Conservation (phyloP, 2,113 vertebrate species). For the Mirza zaza region DNA sequence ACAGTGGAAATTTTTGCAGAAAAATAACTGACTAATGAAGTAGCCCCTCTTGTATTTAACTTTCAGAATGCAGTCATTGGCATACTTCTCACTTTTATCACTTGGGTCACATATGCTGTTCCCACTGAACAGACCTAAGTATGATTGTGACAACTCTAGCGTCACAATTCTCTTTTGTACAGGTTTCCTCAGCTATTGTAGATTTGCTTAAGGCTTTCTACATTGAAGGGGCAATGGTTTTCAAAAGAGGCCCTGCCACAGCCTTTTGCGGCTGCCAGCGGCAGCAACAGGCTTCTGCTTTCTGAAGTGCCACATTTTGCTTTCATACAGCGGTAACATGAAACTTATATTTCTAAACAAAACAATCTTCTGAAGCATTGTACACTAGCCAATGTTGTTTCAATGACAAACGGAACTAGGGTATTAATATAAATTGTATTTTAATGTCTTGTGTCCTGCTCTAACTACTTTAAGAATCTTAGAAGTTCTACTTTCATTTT, state of each 20-base stretch:
- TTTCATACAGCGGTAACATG: background rate
- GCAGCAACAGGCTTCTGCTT: background rate
- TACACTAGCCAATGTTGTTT: background rate
- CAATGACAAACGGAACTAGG: constrained; percentile 35
- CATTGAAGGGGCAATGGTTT: background rate
- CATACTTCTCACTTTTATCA: background rate
- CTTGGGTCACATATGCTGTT: background rate
- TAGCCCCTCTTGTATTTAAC: background rate
- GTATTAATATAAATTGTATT: constrained; percentile 41
- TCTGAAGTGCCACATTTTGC: background rate
- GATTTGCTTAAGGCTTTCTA: constrained; percentile 18
- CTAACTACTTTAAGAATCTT: constrained; percentile 51
- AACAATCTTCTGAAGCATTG: background rate
- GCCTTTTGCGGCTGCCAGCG: background rate
- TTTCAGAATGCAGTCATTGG: background rate
- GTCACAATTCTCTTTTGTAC: background rate
- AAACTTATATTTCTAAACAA: background rate
- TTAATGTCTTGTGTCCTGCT: constrained; percentile 48
- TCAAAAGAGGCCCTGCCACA: background rate
- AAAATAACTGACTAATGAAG: background rate
- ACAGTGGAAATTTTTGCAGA: background rate
- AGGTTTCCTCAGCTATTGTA: background rate
- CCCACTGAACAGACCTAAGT: background rate
- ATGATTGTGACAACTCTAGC: background rate
- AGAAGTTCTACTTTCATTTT: constrained; percentile 38